phyloP scores from a whole-genome alignment of 2,113 vertebrate species.

The Pedetes capensis region DNA sequence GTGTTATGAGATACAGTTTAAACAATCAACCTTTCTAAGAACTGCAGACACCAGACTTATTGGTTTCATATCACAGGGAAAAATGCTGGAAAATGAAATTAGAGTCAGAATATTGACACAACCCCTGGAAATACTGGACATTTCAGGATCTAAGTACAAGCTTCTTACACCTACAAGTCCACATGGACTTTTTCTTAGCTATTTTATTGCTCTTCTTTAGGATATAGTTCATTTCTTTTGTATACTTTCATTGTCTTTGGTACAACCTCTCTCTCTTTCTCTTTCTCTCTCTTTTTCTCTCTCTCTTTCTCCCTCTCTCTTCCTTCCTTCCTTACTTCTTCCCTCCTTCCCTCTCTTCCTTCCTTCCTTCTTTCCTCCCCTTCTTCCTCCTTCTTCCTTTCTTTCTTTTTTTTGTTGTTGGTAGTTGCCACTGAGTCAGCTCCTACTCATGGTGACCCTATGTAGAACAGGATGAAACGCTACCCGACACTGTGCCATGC shows the following conservation, averaged over 20 bases:
- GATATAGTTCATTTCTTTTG: background rate
- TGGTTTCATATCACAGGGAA: background rate
- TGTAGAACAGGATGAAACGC: too few species aligned
- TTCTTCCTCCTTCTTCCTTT: too few species aligned
- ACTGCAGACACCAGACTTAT: background rate
- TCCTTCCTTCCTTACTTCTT: background rate
- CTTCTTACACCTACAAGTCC: background rate
- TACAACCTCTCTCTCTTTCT: background rate
- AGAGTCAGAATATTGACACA: background rate
- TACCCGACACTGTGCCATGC: too few species aligned
- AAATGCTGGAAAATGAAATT: background rate
- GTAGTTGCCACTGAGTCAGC: too few species aligned
- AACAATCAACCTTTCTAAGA: background rate
- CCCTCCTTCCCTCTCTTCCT: background rate
- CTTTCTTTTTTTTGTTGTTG: background rate
- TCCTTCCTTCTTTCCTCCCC: too few species aligned
- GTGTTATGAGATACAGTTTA: background rate
- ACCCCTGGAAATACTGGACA: background rate
- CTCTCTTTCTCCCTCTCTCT: too few species aligned
- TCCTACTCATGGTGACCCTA: too few species aligned
- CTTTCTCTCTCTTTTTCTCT: too few species aligned
- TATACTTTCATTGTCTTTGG: rapidly evolving
- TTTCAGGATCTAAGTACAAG: rapidly evolving
- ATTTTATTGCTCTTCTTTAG: background rate
- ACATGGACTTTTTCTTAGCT: too few species aligned